Base-by-base conservation (phyloP, 1,140 invertebrate genomes). In the Neodiprion virginianus region DNA sequence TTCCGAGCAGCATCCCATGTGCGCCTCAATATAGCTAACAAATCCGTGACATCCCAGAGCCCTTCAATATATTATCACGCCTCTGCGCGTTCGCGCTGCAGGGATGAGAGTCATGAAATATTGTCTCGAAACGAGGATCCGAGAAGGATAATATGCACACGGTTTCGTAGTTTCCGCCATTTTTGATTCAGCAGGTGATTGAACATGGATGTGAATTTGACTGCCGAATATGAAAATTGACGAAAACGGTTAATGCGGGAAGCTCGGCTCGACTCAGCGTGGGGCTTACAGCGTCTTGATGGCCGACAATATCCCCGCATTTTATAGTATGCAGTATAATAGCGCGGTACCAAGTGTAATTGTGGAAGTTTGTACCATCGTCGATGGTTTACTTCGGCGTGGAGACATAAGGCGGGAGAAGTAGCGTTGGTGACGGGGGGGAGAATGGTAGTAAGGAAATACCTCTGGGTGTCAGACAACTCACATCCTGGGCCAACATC, bases 21-120 rank as follows among this genome's bases (percentile, higher is more conserved):
- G 53, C 8, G 53, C 53, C n/a, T 61, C 11, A 61, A 61, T 61
- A 17, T 61, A 8, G 53, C 53, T 61, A 61, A 61, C 53, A 61
- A 61, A 61, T 61, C 53, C 53, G 53, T 61, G 53, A 61, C 53
- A 61, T 17, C 11, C 11, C 5, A 61, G 53, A 61, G 53, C 53
- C 53, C 53, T 61, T 61, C 53, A 61, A 61, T 61, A 61, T 61
- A 61, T 61, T 61, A 61, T 61, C 53, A 61, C 53, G 53, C 53
- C 53, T 61, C 53, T 17, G 53, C n/a, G 28, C 28, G 28, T 5
- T 40, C 28, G 28, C 28, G 28, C 28, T 40, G 28, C 8, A 5
- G 8, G n/a, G 11, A 61, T 17, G 53, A 61, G n/a, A 61, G 53
- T 61, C 53, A 17, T 61, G 53, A 61, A 61, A 14, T 61, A 61